phyloP scores from a whole-genome alignment of 2,797 vertebrate species.

The Siniperca undulata region DNA sequence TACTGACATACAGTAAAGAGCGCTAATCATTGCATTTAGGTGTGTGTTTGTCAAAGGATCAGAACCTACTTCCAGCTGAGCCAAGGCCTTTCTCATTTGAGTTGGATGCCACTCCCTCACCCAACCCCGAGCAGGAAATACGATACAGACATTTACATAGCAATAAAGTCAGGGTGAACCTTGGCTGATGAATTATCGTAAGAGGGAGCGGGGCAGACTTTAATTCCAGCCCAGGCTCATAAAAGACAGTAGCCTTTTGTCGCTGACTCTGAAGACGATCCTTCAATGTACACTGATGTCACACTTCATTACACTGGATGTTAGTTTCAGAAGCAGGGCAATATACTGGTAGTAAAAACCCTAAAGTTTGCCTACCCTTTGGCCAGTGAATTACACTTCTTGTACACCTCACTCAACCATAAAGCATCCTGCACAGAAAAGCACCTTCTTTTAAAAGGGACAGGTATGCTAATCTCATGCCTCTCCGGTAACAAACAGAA shows the following conservation, averaged over 20 bases:
- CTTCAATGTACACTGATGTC: constrained; percentile 51
- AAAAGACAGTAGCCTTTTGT: constrained; percentile 72
- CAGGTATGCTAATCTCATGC: constrained; percentile 55
- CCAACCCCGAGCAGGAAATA: constrained; percentile 61
- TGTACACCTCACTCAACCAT: constrained; percentile 19
- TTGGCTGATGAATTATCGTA: constrained; percentile 66
- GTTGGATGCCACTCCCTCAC: constrained; percentile 51
- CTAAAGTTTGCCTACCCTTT: constrained; percentile 42
- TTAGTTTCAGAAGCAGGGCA: constrained; percentile 23
- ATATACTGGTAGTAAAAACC: constrained; percentile 36
- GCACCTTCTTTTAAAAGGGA: constrained; percentile 27
- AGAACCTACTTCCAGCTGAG: constrained; percentile 53
- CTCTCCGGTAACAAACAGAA: constrained; percentile 73
- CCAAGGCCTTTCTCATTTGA: constrained; percentile 43
- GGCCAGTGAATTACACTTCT: constrained; percentile 27
- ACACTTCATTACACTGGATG: constrained; percentile 53
- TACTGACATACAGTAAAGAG: constrained; percentile 18
- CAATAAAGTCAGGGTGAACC: constrained; percentile 72
- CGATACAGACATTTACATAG: constrained; percentile 77
- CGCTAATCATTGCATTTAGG: constrained; percentile 36
- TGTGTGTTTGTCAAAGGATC: constrained; percentile 64
- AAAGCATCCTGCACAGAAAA: constrained; percentile 28
- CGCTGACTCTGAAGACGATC: constrained; percentile 54
- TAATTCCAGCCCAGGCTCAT: constrained; percentile 65
- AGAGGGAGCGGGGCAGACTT: constrained; percentile 61